Conservation (phyloP, 2,113 vertebrate genomes). For the Chionomys nivalis region DNA sequence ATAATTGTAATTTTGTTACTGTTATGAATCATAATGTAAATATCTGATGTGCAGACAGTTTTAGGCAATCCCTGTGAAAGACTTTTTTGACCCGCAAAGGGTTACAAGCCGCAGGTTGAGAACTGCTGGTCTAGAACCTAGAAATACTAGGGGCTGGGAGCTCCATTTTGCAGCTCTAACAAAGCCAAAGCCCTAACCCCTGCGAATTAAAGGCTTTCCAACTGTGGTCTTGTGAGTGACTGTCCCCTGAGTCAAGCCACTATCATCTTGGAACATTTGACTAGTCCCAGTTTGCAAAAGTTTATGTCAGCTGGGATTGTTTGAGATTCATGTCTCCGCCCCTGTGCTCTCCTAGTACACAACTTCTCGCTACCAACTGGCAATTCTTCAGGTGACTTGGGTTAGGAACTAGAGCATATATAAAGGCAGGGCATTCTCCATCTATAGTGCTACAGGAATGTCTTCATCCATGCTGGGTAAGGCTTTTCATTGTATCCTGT, state of each 20-base stretch:
- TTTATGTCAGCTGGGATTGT: not conserved
- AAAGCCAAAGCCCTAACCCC: not conserved
- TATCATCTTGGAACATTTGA: not conserved
- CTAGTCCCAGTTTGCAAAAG: not conserved
- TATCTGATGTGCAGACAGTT: not conserved
- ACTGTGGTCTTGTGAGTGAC: not conserved
- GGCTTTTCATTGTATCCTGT: not conserved
- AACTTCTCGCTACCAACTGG: too few relatives aligned
- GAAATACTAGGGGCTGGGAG: not conserved
- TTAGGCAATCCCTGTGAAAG: not conserved
- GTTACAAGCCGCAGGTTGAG: not conserved
- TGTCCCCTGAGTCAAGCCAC: not conserved
- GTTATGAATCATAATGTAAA: not conserved
- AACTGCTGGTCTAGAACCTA: not conserved
- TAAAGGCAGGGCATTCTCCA: not conserved
- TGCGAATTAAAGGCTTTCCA: not conserved
- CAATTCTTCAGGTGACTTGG: not conserved
- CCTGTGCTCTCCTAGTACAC: not conserved
- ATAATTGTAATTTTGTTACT: not conserved
- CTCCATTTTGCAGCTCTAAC: not conserved
- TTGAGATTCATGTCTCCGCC: not conserved
- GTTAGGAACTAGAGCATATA: not conserved
- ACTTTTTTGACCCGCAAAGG: not conserved
- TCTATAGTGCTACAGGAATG: not conserved
- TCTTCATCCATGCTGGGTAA: not conserved